phyloP scores from a whole-genome alignment of 2,888 invertebrate species.

The Pachydiplax longipennis region DNA sequence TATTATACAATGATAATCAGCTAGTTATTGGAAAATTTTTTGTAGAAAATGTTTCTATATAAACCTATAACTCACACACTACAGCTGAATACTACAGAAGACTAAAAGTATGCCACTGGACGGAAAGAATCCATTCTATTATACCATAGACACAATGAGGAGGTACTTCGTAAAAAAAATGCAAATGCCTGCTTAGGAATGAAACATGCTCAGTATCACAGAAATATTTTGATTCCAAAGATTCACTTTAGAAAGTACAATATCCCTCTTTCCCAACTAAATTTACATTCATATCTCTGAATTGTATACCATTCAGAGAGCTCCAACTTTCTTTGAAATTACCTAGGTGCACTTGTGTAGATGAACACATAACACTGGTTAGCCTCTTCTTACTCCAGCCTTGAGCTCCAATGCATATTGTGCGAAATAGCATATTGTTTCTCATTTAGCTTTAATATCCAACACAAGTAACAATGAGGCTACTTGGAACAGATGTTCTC shows the following conservation, averaged over 20 bases:
- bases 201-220: neutral
- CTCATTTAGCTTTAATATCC: neutral
- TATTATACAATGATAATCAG: neutral
- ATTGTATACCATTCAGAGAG: neutral
- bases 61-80: neutral
- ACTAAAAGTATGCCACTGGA: neutral
- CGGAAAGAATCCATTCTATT: neutral
- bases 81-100: neutral
- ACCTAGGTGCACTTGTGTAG: neutral
- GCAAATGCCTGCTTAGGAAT: neutral
- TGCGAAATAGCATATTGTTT: neutral
- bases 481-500: too few species aligned
- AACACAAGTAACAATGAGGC: neutral
- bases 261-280: neutral
- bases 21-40: neutral
- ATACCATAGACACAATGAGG: neutral
- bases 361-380: neutral
- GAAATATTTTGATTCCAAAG: neutral
- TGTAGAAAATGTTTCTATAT: neutral
- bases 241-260: neutral
- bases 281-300: neutral
- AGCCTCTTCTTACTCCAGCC: neutral
- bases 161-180: neutral
- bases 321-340: neutral
- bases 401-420: neutral